Evolutionary conservation across 2,113 vertebrate species (phyloP).

Genomic region (Asarcornis scutulata): DNA sequence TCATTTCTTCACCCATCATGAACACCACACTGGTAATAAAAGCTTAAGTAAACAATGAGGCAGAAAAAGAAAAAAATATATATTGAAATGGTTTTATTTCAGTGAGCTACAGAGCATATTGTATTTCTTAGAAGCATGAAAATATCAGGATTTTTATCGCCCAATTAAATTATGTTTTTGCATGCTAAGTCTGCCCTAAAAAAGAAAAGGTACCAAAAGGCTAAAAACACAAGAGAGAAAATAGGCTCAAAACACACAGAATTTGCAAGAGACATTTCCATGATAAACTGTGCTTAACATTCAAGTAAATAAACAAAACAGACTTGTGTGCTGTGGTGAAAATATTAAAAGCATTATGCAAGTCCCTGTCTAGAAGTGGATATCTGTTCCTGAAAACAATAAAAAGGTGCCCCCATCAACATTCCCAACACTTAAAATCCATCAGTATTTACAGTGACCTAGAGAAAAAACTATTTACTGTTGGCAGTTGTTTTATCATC

Average conservation of each 20-base stretch:
- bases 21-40: not conserved
- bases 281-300: slow-evolving; percentile 6
- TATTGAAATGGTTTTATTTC: slow-evolving; percentile 42
- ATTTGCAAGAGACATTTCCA: slow-evolving; percentile 35
- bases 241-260: slow-evolving; percentile 1
- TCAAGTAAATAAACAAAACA: slow-evolving; percentile 46
- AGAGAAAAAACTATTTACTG: not conserved
- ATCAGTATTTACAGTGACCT: slow-evolving; percentile 20
- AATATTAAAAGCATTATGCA: slow-evolving; percentile 50
- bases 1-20: not conserved
- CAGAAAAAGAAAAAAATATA: not conserved
- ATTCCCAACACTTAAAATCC: not conserved
- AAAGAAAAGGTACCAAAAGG: not conserved
- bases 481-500: not conserved
- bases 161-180: slow-evolving; percentile 60
- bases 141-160: slow-evolving; percentile 50
- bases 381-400: not conserved
- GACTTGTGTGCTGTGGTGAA: slow-evolving; percentile 19
- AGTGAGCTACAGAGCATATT: slow-evolving; percentile 22
- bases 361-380: not conserved
- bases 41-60: slow-evolving; percentile 43
- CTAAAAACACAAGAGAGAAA: slow-evolving; percentile 41
- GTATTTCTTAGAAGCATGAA: slow-evolving; percentile 49
- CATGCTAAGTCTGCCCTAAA: slow-evolving; percentile 19
- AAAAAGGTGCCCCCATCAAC: slow-evolving; percentile 36